Base-by-base conservation (phyloP, 2,113 vertebrate genomes). In the Eubucco bourcierii region DNA sequence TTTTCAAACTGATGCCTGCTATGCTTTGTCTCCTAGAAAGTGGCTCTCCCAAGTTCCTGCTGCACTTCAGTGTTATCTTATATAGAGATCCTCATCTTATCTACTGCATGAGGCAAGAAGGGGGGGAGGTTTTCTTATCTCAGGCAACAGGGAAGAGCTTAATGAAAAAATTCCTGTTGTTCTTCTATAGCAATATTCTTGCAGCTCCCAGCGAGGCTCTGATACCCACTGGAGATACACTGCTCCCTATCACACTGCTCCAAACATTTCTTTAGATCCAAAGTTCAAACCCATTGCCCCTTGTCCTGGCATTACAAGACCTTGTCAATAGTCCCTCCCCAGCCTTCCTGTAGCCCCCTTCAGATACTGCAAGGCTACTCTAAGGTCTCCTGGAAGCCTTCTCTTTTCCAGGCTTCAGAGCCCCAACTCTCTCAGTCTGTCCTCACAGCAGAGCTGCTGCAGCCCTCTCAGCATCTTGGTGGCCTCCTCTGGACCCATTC, bases 81-180 rank as follows among this genome's bases (percentile, higher is more conserved):
- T 25, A 58, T 44, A 63, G 11, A 91, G 85, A 96, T 85, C 25
- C 74, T 63, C 93, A 83, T 93, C 86, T 94, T 90, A 88, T 94
- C 91, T 93, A 7, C 58, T 60, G 33, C 23, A 6, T 16, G 68
- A 94, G 73, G 68, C 88, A 93, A 93, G 67, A 7, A 88, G 61
- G 58, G 89, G 65, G 87, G 83, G 61, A 89, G 82, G 72, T 3
- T 72, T 56, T 47, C 55, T 93, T 87, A 92, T 95, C 96, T 52
- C 13, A 41, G 72, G 21, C 56, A 56, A 80, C 44, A 90, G 76
- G 61, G 75, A 87, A 92, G 68, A 80, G 17, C 53, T 85, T 80
- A 78, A 95, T 89, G 94, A 84, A 87, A 80, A 81, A 93, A 50
- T 7, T 6, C 33, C 53, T 6, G 16, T 87, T 93, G 87, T 93